Percentiles rank a stretch among this genome's conserved stretches.
These are phyloP conservation scores for Diacarnus erythraeanus DNA, from an alignment of 37 sponge, comb jelly and placozoan genomes.

Conservation along the genomic window DNA sequence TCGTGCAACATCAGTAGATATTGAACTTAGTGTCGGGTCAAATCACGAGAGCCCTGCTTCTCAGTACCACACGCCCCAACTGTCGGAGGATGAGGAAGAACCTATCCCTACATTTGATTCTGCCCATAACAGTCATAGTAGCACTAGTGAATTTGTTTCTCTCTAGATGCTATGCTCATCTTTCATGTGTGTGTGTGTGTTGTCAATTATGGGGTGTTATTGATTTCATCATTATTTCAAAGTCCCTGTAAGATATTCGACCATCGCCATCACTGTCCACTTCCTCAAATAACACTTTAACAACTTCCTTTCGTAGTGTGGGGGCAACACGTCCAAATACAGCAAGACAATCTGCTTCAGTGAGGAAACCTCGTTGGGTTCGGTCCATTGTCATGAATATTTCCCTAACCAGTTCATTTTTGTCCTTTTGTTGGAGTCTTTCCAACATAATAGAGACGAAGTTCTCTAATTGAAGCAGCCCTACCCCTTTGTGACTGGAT, in stretches of 20 bases:
- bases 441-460: constrained; percentile 41
- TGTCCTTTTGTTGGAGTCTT: constrained; percentile 24
- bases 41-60: not conserved
- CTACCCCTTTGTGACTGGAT: not conserved
- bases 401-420: constrained; percentile 46
- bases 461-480: constrained; percentile 6
- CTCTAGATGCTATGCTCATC: not conserved
- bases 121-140: not conserved
- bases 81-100: not conserved
- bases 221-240: constrained; percentile 67
- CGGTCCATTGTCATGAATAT: constrained; percentile 71
- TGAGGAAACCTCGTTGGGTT: constrained; percentile 61
- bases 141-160: not conserved
- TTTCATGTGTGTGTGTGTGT: constrained; percentile 3
- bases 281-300: constrained; percentile 44
- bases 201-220: not conserved
- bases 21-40: not conserved
- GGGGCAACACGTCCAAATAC: constrained; percentile 56
- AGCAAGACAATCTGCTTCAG: constrained; percentile 15
- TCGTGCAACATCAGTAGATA: not conserved
- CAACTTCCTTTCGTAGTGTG: not conserved
- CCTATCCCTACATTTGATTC: not conserved
- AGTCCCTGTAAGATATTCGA: constrained; percentile 65
- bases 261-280: constrained; percentile 65
- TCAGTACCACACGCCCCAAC: constrained; percentile 8